Evolutionary conservation across 2,888 invertebrate genomes (phyloP).

Genomic region (Athalia cordata): DNA sequence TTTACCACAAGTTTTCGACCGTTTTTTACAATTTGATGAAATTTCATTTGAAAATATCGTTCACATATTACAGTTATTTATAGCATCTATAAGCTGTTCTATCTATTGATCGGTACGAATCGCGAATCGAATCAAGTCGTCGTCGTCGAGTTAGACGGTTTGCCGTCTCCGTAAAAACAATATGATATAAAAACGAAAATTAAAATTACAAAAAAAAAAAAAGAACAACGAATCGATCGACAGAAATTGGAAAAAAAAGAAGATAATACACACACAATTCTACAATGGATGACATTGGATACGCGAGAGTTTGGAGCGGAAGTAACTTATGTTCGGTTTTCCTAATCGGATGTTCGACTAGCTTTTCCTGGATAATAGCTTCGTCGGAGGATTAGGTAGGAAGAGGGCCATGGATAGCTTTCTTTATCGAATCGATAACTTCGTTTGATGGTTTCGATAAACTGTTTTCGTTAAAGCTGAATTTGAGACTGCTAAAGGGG

Average conservation of each 20-base stretch:
- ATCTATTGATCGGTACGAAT: slow-evolving; percentile 11
- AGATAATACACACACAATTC: slow-evolving; percentile 16
- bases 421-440: slow-evolving; percentile 64
- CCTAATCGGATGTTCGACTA: slow-evolving; percentile 68
- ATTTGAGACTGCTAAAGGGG: slow-evolving; percentile 48
- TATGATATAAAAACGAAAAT: slow-evolving; percentile 27
- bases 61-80: background rate
- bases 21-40: too few relatives aligned
- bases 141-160: slow-evolving; percentile 8
- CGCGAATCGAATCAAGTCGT: background rate
- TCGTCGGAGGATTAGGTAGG: slow-evolving; percentile 62
- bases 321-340: slow-evolving; percentile 67
- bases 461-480: slow-evolving; percentile 53
- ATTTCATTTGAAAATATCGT: slow-evolving; percentile 7
- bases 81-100: background rate
- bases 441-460: slow-evolving; percentile 60
- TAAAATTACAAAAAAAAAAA: too few relatives aligned
- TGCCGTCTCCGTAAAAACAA: slow-evolving; percentile 7
- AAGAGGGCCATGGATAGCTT: slow-evolving; percentile 57
- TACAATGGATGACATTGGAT: slow-evolving; percentile 37
- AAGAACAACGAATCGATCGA: too few relatives aligned
- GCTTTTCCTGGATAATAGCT: slow-evolving; percentile 67
- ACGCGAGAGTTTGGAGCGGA: slow-evolving; percentile 50
- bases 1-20: too few relatives aligned
- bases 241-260: too few relatives aligned